Evolutionary conservation across 1,140 invertebrate genomes (phyloP), one percentile per base, ranked within the genome.

Genomic region (Drosophila sp.): DNA sequence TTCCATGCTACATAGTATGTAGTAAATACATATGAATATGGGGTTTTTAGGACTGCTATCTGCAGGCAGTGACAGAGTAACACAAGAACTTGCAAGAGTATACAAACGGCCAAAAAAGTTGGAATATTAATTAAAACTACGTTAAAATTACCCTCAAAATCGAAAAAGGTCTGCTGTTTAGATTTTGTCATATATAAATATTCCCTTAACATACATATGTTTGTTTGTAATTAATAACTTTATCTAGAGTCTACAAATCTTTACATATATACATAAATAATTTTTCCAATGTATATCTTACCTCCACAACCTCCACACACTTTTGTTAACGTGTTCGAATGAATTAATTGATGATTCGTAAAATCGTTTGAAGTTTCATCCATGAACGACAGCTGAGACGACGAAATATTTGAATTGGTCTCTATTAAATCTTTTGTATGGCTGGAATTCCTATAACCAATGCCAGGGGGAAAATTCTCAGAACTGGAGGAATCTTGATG

Each of bases 231-330:
- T 17, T 17, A 17, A 17, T 17, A 17, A 17, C 32, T 33, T 33
- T 33, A 41, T 41, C 40, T 3, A 41, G 40, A 11, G 10, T 33
- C 3, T 33, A 33, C 5, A 33, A 5, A 33, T 4, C 3, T 5
- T 33, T 5, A 33, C 32, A 5, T 65, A 33, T 3, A 33, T 4
- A 33, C 5, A 44, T 44, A n/a, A n/a, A 11, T 1, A 1, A 40
- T 41, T 35, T 30, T 40, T 4, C 17, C 17, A 17, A 17, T 33
- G 1, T 47, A 47, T 55, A 5, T 32, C 76, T 83, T 74, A 91
- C 89, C 89, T 72, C 94, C 94, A 90, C 94, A 95, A 77, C 94
- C 94, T 61, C 94, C 94, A 91, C 94, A 95, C 90, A 95, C 93
- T 92, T 94, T 95, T 63, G 94, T 93, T 61, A 94, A 93, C 29